Base-by-base conservation (phyloP, 2,797 vertebrate genomes). In the Clarias laeviceps region DNA sequence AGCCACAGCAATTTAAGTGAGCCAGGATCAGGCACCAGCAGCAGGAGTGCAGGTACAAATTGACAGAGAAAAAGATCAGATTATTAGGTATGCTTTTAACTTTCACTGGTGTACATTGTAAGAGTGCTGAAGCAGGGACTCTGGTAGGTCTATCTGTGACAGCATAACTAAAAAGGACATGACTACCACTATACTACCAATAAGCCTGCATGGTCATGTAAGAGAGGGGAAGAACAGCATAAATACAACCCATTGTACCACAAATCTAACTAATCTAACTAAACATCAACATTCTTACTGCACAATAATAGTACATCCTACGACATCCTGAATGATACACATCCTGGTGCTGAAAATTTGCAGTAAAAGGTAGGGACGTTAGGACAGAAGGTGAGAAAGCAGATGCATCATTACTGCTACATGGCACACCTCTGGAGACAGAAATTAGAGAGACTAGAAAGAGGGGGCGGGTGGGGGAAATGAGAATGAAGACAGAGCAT, bases 381-480 rank as follows among this genome's bases (percentile, higher is more conserved):
- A 85, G 90, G 86, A 88, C 86, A 90, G 88, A 86, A 87, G 85
- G 61, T 88, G 69, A 72, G 89, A 88, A 65, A 61, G 59, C 29
- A 18, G 62, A 20, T 54, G 5, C 45, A 72, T 80, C 32, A 83
- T 87, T 74, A 80, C 32, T 80, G 74, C 8, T 70, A 17, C 59
- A 73, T 32, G 74, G 76, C 76, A 83, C 76, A 84, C 68, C 76
- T 80, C 76, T 37, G 29, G 77, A 74, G 76, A 87, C n/a, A 81
- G 5, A 80, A 80, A 83, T 80, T 45, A 80, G 69, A 59, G 61
- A 57, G 18, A 11, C 24, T 24, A 65, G 40, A 86, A 80, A 86
- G 80, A 82, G 90, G 82, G 82, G 86, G 87, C 84, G 84, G 82
- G 65, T 18, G n/a, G 18, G 56, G 88, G 87, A 79, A 54, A 82